These are phyloP conservation scores for Nemopilema nomurai DNA, from an alignment of 30 jellyfish, hydroid and myxozoan species.

Conservation along the genomic window DNA sequence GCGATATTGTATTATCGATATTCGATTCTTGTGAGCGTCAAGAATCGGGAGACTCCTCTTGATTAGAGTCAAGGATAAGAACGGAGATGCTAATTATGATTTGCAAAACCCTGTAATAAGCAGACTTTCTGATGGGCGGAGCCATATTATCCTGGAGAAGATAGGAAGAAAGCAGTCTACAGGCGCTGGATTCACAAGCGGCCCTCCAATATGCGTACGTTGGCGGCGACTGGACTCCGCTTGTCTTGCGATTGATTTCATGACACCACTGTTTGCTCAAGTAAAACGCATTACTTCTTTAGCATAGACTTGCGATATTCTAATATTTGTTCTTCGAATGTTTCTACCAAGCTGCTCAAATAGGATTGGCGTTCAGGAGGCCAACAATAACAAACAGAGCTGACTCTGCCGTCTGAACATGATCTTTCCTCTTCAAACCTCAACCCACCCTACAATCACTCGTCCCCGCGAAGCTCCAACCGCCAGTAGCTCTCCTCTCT, in stretches of 20 bases:
- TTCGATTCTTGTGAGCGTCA: background rate
- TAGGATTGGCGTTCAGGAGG: background rate
- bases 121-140: slow-evolving; percentile 3
- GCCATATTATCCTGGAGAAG: background rate
- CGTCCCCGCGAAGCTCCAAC: background rate
- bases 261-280: slow-evolving; percentile 31
- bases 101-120: background rate
- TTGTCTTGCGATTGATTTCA: background rate
- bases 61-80: background rate
- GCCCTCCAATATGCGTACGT: background rate
- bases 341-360: background rate
- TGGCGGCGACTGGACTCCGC: background rate
- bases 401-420: background rate
- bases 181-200: slow-evolving; percentile 18
- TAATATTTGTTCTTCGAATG: slow-evolving; percentile 12
- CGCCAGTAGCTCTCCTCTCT: background rate
- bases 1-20: background rate
- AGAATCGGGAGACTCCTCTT: background rate
- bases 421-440: background rate
- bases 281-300: slow-evolving; percentile 33
- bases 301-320: slow-evolving; percentile 50
- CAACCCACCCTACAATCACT: too few relatives aligned
- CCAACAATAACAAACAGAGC: slow-evolving; percentile 1
- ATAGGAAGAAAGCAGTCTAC: slow-evolving; percentile 4
- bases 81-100: background rate